Evolutionary conservation across 2,888 invertebrate genomes (phyloP).

Genomic region (Tinea trinotella): DNA sequence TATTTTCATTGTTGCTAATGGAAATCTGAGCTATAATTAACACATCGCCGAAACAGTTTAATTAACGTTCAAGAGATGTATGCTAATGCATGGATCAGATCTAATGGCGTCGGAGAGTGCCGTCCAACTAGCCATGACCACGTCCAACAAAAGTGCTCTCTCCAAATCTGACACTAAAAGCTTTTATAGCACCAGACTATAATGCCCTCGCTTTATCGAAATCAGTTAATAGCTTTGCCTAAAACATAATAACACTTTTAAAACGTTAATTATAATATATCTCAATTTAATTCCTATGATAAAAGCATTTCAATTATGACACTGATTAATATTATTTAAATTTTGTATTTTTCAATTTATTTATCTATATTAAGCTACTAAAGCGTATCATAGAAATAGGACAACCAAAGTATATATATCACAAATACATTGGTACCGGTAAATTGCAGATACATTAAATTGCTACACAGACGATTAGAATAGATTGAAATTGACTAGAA

Average conservation of each 20-base stretch:
- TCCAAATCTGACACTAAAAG: slow-evolving; percentile 27
- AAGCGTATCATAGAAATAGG: too few relatives aligned
- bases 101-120: slow-evolving; percentile 19
- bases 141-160: slow-evolving; percentile 18
- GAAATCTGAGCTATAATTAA: slow-evolving; percentile 18
- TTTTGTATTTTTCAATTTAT: too few relatives aligned
- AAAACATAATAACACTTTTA: slow-evolving; percentile 9
- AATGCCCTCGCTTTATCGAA: slow-evolving; percentile 10
- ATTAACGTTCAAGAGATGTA: slow-evolving; percentile 19
- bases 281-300: background rate
- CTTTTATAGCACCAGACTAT: slow-evolving; percentile 25
- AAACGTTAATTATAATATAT: background rate
- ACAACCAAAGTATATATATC: too few relatives aligned
- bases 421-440: too few relatives aligned
- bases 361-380: too few relatives aligned
- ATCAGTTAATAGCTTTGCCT: slow-evolving; percentile 12
- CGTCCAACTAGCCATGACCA: slow-evolving; percentile 16
- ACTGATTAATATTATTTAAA: too few relatives aligned
- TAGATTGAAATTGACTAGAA: too few relatives aligned
- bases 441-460: too few relatives aligned
- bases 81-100: slow-evolving; percentile 20
- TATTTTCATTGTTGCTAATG: slow-evolving; percentile 19
- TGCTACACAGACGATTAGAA: too few relatives aligned
- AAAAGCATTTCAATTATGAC: background rate
- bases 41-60: slow-evolving; percentile 18